phyloP scores from a whole-genome alignment of 2,888 invertebrate species.

The Adelphocoris suturalis region DNA sequence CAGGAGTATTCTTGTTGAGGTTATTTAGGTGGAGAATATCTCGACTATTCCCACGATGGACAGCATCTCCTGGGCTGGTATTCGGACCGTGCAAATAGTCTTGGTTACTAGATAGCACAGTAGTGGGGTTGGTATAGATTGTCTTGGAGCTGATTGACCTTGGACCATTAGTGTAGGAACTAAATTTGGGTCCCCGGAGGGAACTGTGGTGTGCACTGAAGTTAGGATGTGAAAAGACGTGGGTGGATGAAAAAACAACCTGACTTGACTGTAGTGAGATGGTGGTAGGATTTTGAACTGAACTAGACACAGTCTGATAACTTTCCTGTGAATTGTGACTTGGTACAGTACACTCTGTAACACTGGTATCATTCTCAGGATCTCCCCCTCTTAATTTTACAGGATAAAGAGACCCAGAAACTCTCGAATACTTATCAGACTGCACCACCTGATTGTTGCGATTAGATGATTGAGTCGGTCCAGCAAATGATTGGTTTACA shows the following conservation, averaged over 20 bases:
- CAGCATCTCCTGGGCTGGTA: not conserved
- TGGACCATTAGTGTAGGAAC: not conserved
- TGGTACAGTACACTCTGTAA: not conserved
- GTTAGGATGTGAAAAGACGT: conserved; percentile 46
- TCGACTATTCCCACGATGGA: not conserved
- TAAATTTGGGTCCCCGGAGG: not conserved
- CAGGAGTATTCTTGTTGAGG: not conserved
- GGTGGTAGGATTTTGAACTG: not conserved
- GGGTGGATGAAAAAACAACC: not conserved
- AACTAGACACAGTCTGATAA: conserved; percentile 5
- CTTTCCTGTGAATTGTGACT: not conserved
- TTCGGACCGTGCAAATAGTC: not conserved
- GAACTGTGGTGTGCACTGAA: not conserved
- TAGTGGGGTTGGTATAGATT: conserved; percentile 52
- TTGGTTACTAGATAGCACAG: conserved; percentile 28
- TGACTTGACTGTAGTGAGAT: conserved; percentile 4
- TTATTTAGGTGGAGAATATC: conserved; percentile 13
- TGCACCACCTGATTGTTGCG: not conserved
- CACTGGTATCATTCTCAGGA: not conserved
- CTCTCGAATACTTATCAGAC: conserved; percentile 34
- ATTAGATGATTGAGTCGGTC: not conserved
- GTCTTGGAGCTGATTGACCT: not conserved
- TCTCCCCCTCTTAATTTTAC: not conserved
- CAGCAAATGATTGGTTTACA: not conserved
- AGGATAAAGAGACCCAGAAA: not conserved